phyloP scores from a whole-genome alignment of 1,140 invertebrate genomes.

The Calycopis cecrops region DNA sequence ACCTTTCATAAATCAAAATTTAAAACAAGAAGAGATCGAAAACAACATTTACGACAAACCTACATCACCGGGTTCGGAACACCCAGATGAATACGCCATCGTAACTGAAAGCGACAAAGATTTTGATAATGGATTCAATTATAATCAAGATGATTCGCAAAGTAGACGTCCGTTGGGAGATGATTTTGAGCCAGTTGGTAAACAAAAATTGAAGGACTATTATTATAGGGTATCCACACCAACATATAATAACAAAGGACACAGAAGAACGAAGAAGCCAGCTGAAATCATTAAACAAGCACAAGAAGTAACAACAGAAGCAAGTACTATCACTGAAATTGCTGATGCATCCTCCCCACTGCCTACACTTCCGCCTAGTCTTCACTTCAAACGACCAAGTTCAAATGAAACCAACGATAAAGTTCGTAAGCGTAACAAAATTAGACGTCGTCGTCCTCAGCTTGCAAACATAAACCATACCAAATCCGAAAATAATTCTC shows the following conservation, averaged over 20 bases:
- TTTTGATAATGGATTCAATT: slow-evolving; percentile 54
- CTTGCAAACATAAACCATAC: slow-evolving; percentile 37
- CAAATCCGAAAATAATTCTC: slow-evolving; percentile 43
- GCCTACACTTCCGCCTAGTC: slow-evolving; percentile 65
- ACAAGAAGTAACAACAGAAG: slow-evolving; percentile 37
- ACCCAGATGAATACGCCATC: slow-evolving; percentile 56
- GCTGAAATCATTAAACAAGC: slow-evolving; percentile 38
- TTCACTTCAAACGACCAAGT: slow-evolving; percentile 65
- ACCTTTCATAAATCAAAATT: slow-evolving; percentile 35
- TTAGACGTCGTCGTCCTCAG: slow-evolving; percentile 56
- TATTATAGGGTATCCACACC: slow-evolving; percentile 65
- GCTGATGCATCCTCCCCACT: slow-evolving; percentile 48
- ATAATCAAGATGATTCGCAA: slow-evolving; percentile 56
- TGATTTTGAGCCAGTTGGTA: slow-evolving; percentile 61
- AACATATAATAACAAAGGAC: slow-evolving; percentile 38
- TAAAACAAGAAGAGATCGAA: slow-evolving; percentile 37
- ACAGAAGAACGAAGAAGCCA: slow-evolving; percentile 62
- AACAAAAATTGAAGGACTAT: slow-evolving; percentile 63
- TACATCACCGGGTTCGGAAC: slow-evolving; percentile 37
- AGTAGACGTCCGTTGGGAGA: slow-evolving; percentile 58
- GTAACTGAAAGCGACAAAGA: slow-evolving; percentile 59
- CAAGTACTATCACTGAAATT: slow-evolving; percentile 32
- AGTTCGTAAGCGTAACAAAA: slow-evolving; percentile 63
- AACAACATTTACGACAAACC: slow-evolving; percentile 34
- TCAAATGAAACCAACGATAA: slow-evolving; percentile 48